Base-by-base conservation (phyloP, 2,113 vertebrate genomes). In the Sinocyclocheilus rhinocerous region DNA sequence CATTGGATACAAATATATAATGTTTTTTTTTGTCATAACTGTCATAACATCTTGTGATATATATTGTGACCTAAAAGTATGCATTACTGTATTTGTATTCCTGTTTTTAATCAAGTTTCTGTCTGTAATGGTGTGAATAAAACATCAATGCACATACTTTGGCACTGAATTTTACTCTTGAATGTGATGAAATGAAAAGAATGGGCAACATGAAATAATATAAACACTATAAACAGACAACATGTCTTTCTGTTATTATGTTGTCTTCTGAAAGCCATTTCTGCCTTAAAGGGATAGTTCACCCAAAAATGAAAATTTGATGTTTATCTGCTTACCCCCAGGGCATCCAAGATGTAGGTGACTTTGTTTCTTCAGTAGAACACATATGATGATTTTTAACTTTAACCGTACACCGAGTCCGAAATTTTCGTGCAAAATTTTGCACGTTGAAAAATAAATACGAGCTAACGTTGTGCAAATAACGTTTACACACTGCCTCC, bases 121-220 rank as follows among this genome's bases (percentile, higher is more conserved):
- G 8, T 76, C 48, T 57, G 16, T 77, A 26, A 57, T 12, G 12
- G 12, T 50, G 73, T 26, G 6, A 55, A 52, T 33, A 33, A 55
- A 55, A 33, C 76, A 77, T 12, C 57, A 15, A 50, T n/a, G 50
- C 48, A 52, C 76, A 57, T 50, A 77, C 50, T 77, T 77, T 22
- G 50, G 52, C 16, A 33, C 29, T 3, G 29, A 33, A 33, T 2
- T 39, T 16, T 16, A 36, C 16, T 70, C 29, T 70, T 36, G 8
- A 70, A 36, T 70, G 67, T 36, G 67, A 36, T 10, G 4, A 70
- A 70, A 69, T 69, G 2, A 69, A 6, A 69, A 33, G 26, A 69
- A 69, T 8, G 13, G 52, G 16, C 52, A 57, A 57, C 29, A 29
- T 26, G 4, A 24, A 65, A 65, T 26, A 13, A 65, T 26, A 24